Conservation (phyloP, 92 coral and sea anemone genomes). For the Epizoanthus scotinus region DNA sequence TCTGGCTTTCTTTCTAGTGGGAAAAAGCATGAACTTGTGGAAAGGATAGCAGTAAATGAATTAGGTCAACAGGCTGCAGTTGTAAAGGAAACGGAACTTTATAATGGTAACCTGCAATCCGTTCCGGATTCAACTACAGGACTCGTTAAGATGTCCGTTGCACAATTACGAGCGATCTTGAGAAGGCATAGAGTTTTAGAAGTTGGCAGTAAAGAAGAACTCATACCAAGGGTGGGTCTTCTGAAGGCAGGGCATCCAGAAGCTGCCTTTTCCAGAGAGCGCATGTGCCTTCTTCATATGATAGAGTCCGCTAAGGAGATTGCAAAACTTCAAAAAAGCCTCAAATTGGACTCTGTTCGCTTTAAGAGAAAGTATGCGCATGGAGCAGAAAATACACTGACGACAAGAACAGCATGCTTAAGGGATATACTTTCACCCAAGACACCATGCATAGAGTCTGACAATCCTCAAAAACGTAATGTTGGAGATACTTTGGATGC, state of each 20-base stretch:
- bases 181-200: conserved; percentile 41
- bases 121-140: conserved; percentile 55
- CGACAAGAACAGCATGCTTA: conserved; percentile 49
- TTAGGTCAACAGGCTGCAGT: not conserved
- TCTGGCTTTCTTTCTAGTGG: conserved; percentile 37
- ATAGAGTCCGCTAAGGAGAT: no score
- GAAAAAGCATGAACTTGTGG: conserved; percentile 59
- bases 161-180: conserved; percentile 52
- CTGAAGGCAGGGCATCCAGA: not conserved
- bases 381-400: conserved; percentile 42
- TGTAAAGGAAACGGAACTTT: conserved; percentile 33
- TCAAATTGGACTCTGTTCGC: conserved; percentile 27
- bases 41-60: conserved; percentile 36
- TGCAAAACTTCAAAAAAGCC: no score
- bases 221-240: conserved; percentile 42
- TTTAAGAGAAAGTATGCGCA: conserved; percentile 42
- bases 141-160: conserved; percentile 49
- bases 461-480: conserved; percentile 26
- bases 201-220: conserved; percentile 58
- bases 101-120: conserved; percentile 47
- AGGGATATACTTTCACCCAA: conserved; percentile 21
- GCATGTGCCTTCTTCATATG: conserved; percentile 49
- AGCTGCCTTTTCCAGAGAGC: conserved; percentile 61
- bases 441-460: conserved; percentile 30
- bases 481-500: conserved; percentile 32